phyloP scores from a whole-genome alignment of 2,113 vertebrate species.

The Megaleporinus macrocephalus region DNA sequence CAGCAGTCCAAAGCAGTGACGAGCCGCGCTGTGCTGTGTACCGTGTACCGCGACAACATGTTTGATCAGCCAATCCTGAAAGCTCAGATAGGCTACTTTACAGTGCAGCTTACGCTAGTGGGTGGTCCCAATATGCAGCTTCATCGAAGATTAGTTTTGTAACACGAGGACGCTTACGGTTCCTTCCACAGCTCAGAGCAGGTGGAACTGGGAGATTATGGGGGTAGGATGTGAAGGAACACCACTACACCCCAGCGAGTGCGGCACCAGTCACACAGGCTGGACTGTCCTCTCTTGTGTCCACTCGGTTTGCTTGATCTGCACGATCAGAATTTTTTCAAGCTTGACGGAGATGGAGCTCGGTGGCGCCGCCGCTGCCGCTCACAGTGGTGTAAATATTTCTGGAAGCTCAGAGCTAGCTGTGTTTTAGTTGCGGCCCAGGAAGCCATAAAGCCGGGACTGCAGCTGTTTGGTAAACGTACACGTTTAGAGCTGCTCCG shows the following conservation, averaged over 20 bases:
- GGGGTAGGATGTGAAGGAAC: constrained; percentile 5
- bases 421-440: background rate
- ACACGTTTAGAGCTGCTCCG: background rate
- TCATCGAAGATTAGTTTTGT: constrained; percentile 58
- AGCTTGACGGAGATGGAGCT: background rate
- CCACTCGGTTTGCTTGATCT: constrained; percentile 18
- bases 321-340: constrained; percentile 16
- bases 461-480: background rate
- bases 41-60: constrained; percentile 10
- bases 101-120: constrained; percentile 47
- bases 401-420: background rate
- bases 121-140: constrained; percentile 66
- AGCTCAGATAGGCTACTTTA: constrained; percentile 44
- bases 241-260: background rate
- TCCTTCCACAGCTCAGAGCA: constrained; percentile 24
- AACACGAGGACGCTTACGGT: constrained; percentile 23
- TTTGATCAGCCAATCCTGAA: constrained; percentile 36
- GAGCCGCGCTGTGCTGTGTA: background rate
- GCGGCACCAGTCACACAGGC: background rate
- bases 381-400: background rate
- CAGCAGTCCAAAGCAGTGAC: background rate
- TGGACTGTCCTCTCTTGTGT: background rate
- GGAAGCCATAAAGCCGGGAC: background rate
- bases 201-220: constrained; percentile 7
- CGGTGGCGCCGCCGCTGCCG: background rate